A percentile compares a stretch with the other conserved stretches of the same genome.
Evolutionary conservation across 2,888 invertebrate genomes (phyloP).

Genomic region (Pimpla rufipes): DNA sequence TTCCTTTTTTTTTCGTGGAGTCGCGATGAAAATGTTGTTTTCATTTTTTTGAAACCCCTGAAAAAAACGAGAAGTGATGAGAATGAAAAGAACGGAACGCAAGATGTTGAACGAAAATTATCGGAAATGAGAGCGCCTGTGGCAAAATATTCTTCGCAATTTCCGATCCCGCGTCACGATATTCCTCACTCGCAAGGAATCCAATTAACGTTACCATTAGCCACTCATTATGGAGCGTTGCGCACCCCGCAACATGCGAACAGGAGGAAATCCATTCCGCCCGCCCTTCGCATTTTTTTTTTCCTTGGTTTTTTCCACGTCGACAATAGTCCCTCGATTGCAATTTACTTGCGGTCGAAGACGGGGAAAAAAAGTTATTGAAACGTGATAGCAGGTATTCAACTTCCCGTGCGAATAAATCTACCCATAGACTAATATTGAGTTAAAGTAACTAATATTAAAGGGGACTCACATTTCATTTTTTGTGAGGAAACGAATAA

Average conservation of each 20-base stretch:
- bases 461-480: too few species aligned
- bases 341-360: too few species aligned
- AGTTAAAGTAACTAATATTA: too few species aligned
- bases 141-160: background rate
- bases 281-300: background rate
- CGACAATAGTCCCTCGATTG: too few species aligned
- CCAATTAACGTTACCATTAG: conserved; percentile 72
- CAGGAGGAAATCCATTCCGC: conserved; percentile 4
- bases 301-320: background rate
- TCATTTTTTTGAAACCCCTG: background rate
- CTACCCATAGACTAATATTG: too few species aligned
- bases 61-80: background rate
- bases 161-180: conserved; percentile 5
- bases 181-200: conserved; percentile 65
- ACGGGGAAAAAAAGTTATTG: too few species aligned
- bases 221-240: conserved; percentile 45
- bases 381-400: too few species aligned
- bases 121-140: background rate
- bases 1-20: background rate
- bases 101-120: conserved; percentile 7
- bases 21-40: background rate
- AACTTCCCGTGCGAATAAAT: too few species aligned
- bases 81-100: background rate
- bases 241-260: background rate
- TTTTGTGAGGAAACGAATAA: too few species aligned